These are phyloP conservation scores for Meriones unguiculatus DNA, from an alignment of 2,113 vertebrate genomes.

Conservation along the genomic window DNA sequence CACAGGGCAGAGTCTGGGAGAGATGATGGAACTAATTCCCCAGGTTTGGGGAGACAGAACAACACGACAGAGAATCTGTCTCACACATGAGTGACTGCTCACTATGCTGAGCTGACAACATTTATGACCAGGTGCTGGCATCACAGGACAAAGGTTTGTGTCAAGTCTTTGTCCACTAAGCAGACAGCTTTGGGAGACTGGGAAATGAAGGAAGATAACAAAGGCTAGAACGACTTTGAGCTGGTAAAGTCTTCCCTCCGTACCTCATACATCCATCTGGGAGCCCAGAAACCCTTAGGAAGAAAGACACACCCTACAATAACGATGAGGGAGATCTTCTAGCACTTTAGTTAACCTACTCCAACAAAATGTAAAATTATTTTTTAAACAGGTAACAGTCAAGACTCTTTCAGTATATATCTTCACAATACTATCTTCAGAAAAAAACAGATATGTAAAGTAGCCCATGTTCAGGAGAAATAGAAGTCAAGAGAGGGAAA, in stretches of 20 bases:
- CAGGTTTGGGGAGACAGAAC: not conserved
- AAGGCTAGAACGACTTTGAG: not conserved
- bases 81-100: not conserved
- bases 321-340: not conserved
- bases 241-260: not conserved
- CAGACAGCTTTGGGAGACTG: not conserved
- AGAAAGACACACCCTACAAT: not conserved
- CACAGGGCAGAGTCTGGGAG: not conserved
- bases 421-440: not conserved
- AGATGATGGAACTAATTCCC: not conserved
- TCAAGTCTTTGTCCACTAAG: not conserved
- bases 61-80: not conserved
- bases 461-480: not conserved
- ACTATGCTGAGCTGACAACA: not conserved
- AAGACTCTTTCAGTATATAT: slow-evolving; percentile 6
- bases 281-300: not conserved
- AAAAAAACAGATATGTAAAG: slow-evolving; percentile 6
- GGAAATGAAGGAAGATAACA: not conserved
- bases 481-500: not conserved
- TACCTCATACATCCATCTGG: not conserved
- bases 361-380: not conserved
- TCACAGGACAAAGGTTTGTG: not conserved
- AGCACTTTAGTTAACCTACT: not conserved
- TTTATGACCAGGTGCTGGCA: not conserved
- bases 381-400: slow-evolving; percentile 22